A percentile compares a stretch with the other conserved stretches of the same genome.
Evolutionary conservation across 2,113 vertebrate genomes (phyloP).

Genomic region (Meleagris gallopavo): DNA sequence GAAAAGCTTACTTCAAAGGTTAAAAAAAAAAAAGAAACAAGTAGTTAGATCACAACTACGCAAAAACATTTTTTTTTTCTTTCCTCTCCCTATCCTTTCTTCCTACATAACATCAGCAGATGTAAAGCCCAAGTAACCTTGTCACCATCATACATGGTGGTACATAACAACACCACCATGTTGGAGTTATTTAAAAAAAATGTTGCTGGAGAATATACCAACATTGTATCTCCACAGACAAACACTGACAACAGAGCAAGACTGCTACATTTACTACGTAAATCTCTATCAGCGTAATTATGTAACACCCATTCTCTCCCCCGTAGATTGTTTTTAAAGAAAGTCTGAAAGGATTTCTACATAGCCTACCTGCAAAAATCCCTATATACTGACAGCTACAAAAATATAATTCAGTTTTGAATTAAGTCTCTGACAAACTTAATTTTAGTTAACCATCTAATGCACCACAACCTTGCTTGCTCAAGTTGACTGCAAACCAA

Average conservation of each 20-base stretch:
- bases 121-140: background rate
- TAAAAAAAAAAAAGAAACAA: too few species aligned
- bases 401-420: background rate
- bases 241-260: background rate
- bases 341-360: background rate
- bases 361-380: background rate
- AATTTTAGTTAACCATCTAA: background rate
- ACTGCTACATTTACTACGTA: background rate
- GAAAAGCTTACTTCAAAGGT: background rate
- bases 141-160: too few species aligned
- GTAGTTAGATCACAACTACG: background rate
- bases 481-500: background rate
- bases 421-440: background rate
- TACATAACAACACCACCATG: too few species aligned
- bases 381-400: background rate
- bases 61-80: background rate
- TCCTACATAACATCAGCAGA: background rate
- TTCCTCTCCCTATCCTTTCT: background rate
- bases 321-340: background rate
- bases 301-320: background rate
- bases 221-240: rapidly evolving
- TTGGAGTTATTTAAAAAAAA: background rate
- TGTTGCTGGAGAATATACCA: background rate
- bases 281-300: background rate
- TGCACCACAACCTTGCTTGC: background rate